These are phyloP conservation scores for Paedocypris sp. DNA, from an alignment of 2,113 vertebrate genomes.

Conservation along the genomic window DNA sequence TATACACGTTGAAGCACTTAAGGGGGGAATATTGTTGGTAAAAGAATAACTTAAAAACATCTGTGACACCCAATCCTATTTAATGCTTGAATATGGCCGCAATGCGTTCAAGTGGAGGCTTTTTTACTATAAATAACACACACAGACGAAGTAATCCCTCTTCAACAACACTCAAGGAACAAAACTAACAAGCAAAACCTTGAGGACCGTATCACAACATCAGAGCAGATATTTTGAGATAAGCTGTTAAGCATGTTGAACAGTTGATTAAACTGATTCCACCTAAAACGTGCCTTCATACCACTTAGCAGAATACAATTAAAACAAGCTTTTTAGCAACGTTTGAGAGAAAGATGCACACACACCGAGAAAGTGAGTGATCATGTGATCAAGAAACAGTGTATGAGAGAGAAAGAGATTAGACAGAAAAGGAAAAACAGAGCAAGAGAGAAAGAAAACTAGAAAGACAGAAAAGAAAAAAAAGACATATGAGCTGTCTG, in stretches of 20 bases:
- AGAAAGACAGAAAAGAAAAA: neutral
- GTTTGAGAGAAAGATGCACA: no score
- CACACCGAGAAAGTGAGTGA: no score
- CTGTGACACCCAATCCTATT: conserved; percentile 54
- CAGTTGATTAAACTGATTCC: neutral
- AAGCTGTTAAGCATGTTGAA: conserved; percentile 1
- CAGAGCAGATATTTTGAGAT: neutral
- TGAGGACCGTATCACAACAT: conserved; percentile 34
- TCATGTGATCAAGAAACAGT: no score
- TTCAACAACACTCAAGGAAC: conserved; percentile 39
- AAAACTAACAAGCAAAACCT: conserved; percentile 41
- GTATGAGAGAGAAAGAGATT: conserved; percentile 5
- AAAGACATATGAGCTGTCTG: conserved; percentile 16
- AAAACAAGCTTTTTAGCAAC: no score
- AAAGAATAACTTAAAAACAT: conserved; percentile 44
- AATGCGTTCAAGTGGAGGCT: conserved; percentile 9
- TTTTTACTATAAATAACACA: conserved; percentile 49
- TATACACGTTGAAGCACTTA: conserved; percentile 52
- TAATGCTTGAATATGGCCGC: conserved; percentile 46
- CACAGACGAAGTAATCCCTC: conserved; percentile 45
- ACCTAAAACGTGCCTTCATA: neutral
- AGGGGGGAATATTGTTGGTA: conserved; percentile 49
- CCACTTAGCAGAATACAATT: no score
- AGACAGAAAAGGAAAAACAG: no score
- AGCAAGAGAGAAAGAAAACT: no score